Base-by-base conservation (phyloP, 2,888 invertebrate species). In the Chloromyia formosa region DNA sequence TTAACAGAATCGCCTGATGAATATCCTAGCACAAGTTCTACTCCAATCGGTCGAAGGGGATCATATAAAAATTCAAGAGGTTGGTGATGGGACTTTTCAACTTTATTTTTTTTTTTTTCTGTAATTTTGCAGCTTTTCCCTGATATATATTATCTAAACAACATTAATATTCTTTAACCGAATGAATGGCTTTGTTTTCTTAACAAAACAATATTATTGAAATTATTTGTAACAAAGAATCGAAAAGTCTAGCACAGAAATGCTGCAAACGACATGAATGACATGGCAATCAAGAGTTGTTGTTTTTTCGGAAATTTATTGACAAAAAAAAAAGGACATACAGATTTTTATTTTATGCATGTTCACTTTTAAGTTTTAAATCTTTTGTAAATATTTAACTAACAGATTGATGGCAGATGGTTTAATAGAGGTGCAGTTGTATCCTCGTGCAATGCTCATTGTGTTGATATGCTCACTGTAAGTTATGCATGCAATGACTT, bases 41-140 rank as follows among this genome's bases (percentile, higher is more conserved):
- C 88, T 76, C 90, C 91, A 79, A 88, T 94, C 78, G 94, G 93
- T 76, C 89, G 94, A 45, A 90, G 94, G 81, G 93, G 94, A 85
- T 94, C 94, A 58, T 94, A 94, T 88, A 94, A 94, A 87, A 94
- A 93, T 74, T 94, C 94, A 80, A 87, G 94, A 91, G 94, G 94
- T 94, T 86, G 88, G 91, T 87, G 83, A 79, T 81, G 83, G 83
- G 81, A 22, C 56, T 49, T 66, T 20, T 66, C 1, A 10, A 40
- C 35, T 40, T 7, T 16, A 66, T 22, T 1, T 14, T 16, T 40
- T 71, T 40, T 45, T 45, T 2, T 45, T 14, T 45, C 20, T 16
- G 14, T 35, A 20, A 71, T 49, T 49, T 49, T n/a, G 5, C 42
- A 71, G 12, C 14, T 62, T 62, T 62, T 35, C 5, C 62, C 22